Percentiles rank a stretch among this genome's conserved stretches.
Conservation (phyloP, 2,797 vertebrate genomes). For the Synanceia verrucosa region DNA sequence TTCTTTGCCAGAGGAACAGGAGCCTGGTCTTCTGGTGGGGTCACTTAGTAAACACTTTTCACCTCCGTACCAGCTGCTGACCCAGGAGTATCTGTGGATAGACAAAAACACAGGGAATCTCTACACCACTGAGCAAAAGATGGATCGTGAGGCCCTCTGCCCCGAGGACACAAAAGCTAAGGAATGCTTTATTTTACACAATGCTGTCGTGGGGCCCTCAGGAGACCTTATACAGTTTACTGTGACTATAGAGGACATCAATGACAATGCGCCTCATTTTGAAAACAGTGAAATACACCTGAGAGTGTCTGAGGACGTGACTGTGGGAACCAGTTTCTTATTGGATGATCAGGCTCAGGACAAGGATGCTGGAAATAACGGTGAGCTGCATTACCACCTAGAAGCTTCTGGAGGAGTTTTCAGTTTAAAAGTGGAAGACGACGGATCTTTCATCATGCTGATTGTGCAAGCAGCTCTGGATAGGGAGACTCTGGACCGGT, state of each 20-base stretch:
- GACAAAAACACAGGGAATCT: conserved; percentile 75
- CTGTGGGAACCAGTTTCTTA: conserved; percentile 69
- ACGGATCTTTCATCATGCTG: conserved; percentile 57
- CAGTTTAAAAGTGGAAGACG: conserved; percentile 58
- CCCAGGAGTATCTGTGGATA: conserved; percentile 71
- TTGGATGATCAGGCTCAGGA: conserved; percentile 80
- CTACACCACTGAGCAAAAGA: conserved; percentile 74
- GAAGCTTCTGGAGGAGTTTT: conserved; percentile 71
- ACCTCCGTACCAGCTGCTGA: conserved; percentile 78
- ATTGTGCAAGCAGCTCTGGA: conserved; percentile 76
- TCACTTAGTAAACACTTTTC: conserved; percentile 69
- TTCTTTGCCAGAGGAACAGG: conserved; percentile 75
- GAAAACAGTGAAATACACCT: conserved; percentile 74
- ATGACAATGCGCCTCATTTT: conserved; percentile 84
- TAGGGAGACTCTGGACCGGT: conserved; percentile 76
- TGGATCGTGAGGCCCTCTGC: conserved; percentile 82
- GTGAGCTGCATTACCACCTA: conserved; percentile 74
- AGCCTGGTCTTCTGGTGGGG: conserved; percentile 70
- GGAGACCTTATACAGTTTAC: conserved; percentile 77
- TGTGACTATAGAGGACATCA: conserved; percentile 82
- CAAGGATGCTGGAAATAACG: conserved; percentile 73
- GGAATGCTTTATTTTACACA: conserved; percentile 74
- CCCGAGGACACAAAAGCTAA: conserved; percentile 62
- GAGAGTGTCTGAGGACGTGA: conserved; percentile 76
- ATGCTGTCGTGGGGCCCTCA: conserved; percentile 74